Evolutionary conservation across 2,888 invertebrate genomes (phyloP).

Genomic region (Busseola fusca): DNA sequence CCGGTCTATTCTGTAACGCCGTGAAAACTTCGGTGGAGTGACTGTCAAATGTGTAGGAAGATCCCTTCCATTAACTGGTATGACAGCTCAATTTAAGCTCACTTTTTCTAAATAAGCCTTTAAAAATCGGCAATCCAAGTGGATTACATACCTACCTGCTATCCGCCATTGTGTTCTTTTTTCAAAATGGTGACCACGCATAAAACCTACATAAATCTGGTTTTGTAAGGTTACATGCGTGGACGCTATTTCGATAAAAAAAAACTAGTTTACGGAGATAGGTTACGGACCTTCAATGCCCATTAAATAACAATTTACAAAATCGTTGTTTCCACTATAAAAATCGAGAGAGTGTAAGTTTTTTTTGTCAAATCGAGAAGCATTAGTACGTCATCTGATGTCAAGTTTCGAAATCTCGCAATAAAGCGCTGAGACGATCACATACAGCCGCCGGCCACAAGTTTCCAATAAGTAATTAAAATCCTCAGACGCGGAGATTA

Average conservation of each 20-base stretch:
- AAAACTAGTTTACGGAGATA: no score
- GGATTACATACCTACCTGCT: no score
- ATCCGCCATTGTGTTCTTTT: background rate
- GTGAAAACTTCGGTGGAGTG: background rate
- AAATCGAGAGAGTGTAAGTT: background rate
- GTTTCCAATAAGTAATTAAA: slow-evolving; percentile 89
- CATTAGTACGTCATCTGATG: slow-evolving; percentile 66
- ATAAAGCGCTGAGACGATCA: slow-evolving; percentile 83
- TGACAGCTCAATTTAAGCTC: background rate
- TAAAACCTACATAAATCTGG: background rate
- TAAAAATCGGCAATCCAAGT: no score
- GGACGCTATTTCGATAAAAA: no score
- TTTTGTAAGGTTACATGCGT: background rate
- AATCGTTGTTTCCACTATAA: background rate
- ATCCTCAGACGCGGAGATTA: slow-evolving; percentile 86
- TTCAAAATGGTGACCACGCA: background rate
- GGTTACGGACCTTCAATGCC: no score
- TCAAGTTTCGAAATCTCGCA: slow-evolving; percentile 79
- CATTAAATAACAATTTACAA: no score
- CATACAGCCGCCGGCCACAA: slow-evolving; percentile 87
- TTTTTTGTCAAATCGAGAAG: slow-evolving; percentile 41
- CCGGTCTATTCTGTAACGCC: background rate
- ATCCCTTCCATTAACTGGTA: background rate
- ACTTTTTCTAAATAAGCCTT: background rate
- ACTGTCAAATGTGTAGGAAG: background rate